These are phyloP conservation scores for Xanthia togata DNA, from an alignment of 2,888 invertebrate species.

Conservation along the genomic window DNA sequence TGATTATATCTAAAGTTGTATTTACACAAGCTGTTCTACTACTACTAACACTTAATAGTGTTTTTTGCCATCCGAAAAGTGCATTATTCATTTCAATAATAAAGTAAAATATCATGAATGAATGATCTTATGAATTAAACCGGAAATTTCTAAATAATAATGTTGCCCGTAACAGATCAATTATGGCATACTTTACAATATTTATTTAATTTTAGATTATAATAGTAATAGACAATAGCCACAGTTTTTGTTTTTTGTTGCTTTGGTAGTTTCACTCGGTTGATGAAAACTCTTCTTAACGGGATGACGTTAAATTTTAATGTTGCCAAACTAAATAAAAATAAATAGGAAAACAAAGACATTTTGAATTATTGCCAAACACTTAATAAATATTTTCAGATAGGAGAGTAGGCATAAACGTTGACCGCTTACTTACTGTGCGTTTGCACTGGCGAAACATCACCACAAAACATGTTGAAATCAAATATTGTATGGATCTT, in stretches of 20 bases:
- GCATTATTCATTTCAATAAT: background rate
- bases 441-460: no score
- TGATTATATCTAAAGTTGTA: constrained; percentile 20
- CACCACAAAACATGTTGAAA: no score
- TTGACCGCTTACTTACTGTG: no score
- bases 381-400: constrained; percentile 30
- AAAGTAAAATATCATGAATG: no score
- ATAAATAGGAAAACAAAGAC: constrained; percentile 52
- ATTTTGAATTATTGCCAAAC: constrained; percentile 45
- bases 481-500: no score
- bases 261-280: background rate
- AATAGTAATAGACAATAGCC: no score
- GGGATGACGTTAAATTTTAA: constrained; percentile 47
- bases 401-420: constrained; percentile 41
- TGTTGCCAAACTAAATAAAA: constrained; percentile 57
- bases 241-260: background rate
- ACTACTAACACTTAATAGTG: no score
- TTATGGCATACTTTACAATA: no score
- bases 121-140: background rate
- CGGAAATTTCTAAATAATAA: background rate
- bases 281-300: background rate
- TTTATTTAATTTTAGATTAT: no score
- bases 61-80: background rate
- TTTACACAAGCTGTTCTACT: constrained; percentile 20
- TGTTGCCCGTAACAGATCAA: background rate